phyloP scores from a whole-genome alignment of 2,797 vertebrate genomes.

The Apogon hyalosoma region DNA sequence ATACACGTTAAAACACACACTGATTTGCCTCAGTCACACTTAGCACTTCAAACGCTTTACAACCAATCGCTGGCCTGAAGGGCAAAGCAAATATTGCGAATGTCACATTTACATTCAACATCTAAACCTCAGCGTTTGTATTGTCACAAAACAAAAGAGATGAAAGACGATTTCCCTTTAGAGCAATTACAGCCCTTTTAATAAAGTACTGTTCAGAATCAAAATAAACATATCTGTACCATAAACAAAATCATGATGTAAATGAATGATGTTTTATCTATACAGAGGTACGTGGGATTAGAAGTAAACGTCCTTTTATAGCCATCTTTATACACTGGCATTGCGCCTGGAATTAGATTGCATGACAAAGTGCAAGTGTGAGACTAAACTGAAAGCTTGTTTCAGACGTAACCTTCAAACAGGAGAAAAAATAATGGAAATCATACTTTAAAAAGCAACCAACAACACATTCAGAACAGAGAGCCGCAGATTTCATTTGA shows the following conservation, averaged over 20 bases:
- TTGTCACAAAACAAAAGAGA: slow-evolving; percentile 51
- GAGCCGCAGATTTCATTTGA: slow-evolving; percentile 73
- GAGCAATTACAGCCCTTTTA: slow-evolving; percentile 33
- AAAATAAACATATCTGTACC: slow-evolving; percentile 2
- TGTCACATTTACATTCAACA: slow-evolving; percentile 72
- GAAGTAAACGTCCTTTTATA: slow-evolving; percentile 28
- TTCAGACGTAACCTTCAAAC: slow-evolving; percentile 38
- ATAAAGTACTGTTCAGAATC: slow-evolving; percentile 2
- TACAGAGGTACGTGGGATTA: slow-evolving; percentile 13
- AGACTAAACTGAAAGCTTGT: slow-evolving; percentile 36
- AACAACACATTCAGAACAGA: slow-evolving; percentile 52
- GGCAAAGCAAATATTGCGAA: slow-evolving; percentile 64
- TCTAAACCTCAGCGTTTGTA: slow-evolving; percentile 47
- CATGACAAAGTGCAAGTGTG: slow-evolving; percentile 34
- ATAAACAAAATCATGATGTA: slow-evolving; percentile 21
- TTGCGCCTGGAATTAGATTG: slow-evolving; percentile 30
- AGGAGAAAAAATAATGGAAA: slow-evolving; percentile 39
- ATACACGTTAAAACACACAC: slow-evolving; percentile 75
- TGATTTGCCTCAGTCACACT: slow-evolving; percentile 71
- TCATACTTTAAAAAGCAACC: slow-evolving; percentile 56
- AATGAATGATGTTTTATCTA: slow-evolving; percentile 24
- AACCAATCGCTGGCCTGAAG: slow-evolving; percentile 56
- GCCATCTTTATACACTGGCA: slow-evolving; percentile 26
- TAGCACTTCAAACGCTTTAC: slow-evolving; percentile 64
- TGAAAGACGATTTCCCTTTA: slow-evolving; percentile 29